These are phyloP conservation scores for Blastobasis adustella DNA, from an alignment of 2,888 invertebrate genomes.

Conservation along the genomic window DNA sequence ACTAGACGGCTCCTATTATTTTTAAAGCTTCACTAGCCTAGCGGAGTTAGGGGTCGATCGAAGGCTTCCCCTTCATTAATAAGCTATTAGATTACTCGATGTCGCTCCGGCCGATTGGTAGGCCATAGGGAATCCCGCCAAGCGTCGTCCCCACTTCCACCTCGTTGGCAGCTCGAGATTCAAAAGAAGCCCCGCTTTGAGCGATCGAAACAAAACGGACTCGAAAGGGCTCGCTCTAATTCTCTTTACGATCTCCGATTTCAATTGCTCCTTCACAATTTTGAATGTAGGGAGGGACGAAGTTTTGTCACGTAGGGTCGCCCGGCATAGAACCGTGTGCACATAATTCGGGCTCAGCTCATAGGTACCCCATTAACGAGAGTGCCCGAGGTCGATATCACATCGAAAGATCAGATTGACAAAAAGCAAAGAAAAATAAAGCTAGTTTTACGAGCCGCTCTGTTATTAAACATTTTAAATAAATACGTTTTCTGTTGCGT, in stretches of 20 bases:
- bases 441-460: conserved; percentile 64
- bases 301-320: conserved; percentile 73
- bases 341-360: conserved; percentile 67
- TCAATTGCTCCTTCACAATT: conserved; percentile 75
- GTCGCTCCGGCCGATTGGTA: conserved; percentile 68
- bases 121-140: conserved; percentile 71
- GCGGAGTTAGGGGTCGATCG: conserved; percentile 63
- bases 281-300: conserved; percentile 74
- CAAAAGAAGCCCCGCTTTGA: conserved; percentile 72
- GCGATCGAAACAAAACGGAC: conserved; percentile 37
- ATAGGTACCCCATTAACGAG: conserved; percentile 71
- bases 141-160: conserved; percentile 70
- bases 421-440: conserved; percentile 57
- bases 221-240: conserved; percentile 73
- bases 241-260: conserved; percentile 75
- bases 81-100: conserved; percentile 73
- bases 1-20: conserved; percentile 55
- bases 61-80: conserved; percentile 69
- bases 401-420: conserved; percentile 66
- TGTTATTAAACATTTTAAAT: conserved; percentile 71
- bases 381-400: conserved; percentile 66
- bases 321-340: conserved; percentile 53
- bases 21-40: conserved; percentile 60
- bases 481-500: conserved; percentile 48
- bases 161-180: conserved; percentile 69